These are phyloP conservation scores for Eubasilissa regina DNA, from an alignment of 1,140 invertebrate genomes.

Conservation along the genomic window DNA sequence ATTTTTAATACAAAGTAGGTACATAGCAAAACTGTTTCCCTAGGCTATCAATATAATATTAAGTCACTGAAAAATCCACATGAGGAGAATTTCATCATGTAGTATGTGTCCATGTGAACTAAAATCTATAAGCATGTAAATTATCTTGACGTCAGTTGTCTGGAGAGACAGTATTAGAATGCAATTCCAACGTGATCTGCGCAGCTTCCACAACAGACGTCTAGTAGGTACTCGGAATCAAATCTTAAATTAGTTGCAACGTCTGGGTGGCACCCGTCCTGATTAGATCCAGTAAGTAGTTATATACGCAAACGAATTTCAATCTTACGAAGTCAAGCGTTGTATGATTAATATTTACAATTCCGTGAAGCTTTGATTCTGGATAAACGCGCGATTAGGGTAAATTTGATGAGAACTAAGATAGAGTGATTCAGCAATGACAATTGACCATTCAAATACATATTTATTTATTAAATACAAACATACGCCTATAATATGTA, in stretches of 20 bases:
- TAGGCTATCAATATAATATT: no score
- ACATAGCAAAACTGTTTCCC: no score
- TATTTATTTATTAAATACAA: no score
- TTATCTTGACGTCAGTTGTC: neutral
- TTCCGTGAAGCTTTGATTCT: neutral
- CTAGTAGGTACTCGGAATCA: conserved; percentile 5
- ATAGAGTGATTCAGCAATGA: no score
- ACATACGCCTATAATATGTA: no score
- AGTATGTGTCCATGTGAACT: no score
- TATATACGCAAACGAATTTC: neutral
- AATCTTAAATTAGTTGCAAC: conserved; percentile 11
- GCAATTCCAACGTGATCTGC: neutral
- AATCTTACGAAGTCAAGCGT: neutral
- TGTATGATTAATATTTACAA: neutral
- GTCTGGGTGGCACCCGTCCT: neutral
- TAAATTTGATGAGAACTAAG: neutral
- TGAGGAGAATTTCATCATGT: no score
- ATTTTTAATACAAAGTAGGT: no score
- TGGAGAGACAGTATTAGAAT: conserved; percentile 7
- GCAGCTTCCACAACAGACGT: conserved; percentile 2
- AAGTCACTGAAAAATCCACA: no score
- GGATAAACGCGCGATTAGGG: neutral
- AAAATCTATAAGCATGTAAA: no score
- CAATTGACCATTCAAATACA: no score
- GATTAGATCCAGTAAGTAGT: conserved; percentile 10